Evolutionary conservation across 1,140 invertebrate genomes (phyloP).

Genomic region (Camponotus vicinus): DNA sequence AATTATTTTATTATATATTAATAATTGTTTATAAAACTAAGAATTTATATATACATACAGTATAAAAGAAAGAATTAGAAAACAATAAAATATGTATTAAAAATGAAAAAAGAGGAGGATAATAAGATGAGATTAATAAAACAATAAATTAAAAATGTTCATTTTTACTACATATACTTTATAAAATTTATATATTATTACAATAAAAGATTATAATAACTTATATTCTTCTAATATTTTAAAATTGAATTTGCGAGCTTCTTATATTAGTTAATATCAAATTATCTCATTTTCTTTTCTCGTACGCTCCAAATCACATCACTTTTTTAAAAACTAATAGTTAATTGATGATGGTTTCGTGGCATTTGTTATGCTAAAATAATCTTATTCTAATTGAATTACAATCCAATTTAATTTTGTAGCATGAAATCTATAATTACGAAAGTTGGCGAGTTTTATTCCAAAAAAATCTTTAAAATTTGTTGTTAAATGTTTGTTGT

Average conservation of each 20-base stretch:
- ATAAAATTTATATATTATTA: not conserved
- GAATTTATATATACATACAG: not conserved
- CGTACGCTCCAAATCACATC: not conserved
- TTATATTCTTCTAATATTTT: not conserved
- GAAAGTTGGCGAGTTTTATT: not conserved
- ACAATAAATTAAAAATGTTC: too few relatives aligned
- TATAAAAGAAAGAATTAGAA: not conserved
- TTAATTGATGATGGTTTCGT: not conserved
- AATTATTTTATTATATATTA: not conserved
- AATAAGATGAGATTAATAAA: not conserved
- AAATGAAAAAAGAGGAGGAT: not conserved
- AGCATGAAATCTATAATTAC: not conserved
- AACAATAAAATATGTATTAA: not conserved
- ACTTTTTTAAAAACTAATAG: not conserved
- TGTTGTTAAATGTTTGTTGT: not conserved
- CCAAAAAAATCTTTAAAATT: not conserved
- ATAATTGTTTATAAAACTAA: not conserved
- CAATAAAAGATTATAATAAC: not conserved
- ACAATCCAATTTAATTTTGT: constrained; percentile 4
- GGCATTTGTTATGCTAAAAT: not conserved
- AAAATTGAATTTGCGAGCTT: not conserved
- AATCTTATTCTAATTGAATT: constrained; percentile 31
- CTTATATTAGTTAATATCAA: not conserved
- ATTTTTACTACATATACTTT: not conserved
- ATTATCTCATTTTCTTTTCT: constrained; percentile 15